Conservation (phyloP, 1,140 invertebrate species). For the Euura lappo region DNA sequence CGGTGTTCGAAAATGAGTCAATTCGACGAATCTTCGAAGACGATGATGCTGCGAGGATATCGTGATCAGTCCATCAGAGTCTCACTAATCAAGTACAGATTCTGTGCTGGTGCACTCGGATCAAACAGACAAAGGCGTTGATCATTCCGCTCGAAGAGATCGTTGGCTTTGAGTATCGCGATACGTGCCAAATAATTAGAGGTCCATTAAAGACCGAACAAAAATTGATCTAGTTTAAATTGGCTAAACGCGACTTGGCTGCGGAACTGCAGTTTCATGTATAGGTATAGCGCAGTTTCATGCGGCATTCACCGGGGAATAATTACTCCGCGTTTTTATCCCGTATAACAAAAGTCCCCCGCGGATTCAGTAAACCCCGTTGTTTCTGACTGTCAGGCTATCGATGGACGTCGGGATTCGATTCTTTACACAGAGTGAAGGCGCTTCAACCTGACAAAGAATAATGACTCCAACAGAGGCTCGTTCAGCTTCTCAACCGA, state of each 20-base stretch:
- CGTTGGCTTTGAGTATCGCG: neutral
- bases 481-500: neutral
- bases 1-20: no score
- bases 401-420: neutral
- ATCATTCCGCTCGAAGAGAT: neutral
- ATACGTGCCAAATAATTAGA: conserved; percentile 2
- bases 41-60: no score
- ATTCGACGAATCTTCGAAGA: no score
- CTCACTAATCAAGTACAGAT: neutral
- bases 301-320: neutral
- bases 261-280: neutral
- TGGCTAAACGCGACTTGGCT: conserved; percentile 6
- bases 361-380: no score
- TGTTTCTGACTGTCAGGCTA: neutral
- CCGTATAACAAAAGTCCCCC: neutral
- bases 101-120: neutral
- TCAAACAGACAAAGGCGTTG: neutral
- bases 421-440: neutral
- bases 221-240: conserved; percentile 3
- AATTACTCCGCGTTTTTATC: neutral
- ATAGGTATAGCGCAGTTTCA: neutral
- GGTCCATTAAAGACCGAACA: neutral
- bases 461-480: neutral
- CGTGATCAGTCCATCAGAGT: no score
- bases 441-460: neutral